Evolutionary conservation across 2,113 vertebrate species (phyloP).

Genomic region (Triplophysa rosa): DNA sequence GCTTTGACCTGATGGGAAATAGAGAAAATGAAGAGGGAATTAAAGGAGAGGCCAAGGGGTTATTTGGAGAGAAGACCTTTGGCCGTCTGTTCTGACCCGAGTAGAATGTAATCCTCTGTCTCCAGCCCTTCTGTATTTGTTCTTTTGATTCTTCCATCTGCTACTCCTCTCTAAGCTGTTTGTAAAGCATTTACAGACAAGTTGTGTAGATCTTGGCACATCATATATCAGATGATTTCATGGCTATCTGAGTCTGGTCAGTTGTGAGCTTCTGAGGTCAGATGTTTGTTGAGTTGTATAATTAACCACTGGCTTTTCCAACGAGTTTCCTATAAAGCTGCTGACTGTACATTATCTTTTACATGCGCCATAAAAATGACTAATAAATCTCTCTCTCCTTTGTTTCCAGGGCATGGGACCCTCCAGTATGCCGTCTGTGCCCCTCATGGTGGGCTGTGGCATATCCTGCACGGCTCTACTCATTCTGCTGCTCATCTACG

Average conservation of each 20-base stretch:
- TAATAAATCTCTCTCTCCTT: constrained; percentile 18
- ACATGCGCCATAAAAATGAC: not conserved
- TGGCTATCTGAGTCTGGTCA: too few species aligned
- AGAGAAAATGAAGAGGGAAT: not conserved
- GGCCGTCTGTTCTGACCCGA: constrained; percentile 5
- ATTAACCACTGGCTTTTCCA: too few species aligned
- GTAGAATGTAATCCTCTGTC: constrained; percentile 12
- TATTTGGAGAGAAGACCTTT: constrained; percentile 17
- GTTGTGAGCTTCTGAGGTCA: too few species aligned
- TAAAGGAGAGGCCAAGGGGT: not conserved
- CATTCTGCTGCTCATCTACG: constrained; percentile 93
- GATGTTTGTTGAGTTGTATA: too few species aligned
- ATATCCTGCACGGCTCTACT: constrained; percentile 94
- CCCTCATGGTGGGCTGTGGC: constrained; percentile 94
- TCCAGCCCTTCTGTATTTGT: not conserved
- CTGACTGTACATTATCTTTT: not conserved
- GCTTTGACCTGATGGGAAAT: constrained; percentile 13
- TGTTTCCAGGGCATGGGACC: constrained; percentile 85
- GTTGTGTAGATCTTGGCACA: not conserved
- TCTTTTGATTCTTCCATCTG: constrained; percentile 1
- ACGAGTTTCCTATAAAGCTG: not conserved
- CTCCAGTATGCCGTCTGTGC: constrained; percentile 86
- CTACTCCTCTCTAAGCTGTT: not conserved
- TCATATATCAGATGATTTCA: not conserved
- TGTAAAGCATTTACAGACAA: not conserved